A percentile compares a stretch with the other conserved stretches of the same genome.
Conservation (phyloP, 2,113 vertebrate species). For the Danio rerio region DNA sequence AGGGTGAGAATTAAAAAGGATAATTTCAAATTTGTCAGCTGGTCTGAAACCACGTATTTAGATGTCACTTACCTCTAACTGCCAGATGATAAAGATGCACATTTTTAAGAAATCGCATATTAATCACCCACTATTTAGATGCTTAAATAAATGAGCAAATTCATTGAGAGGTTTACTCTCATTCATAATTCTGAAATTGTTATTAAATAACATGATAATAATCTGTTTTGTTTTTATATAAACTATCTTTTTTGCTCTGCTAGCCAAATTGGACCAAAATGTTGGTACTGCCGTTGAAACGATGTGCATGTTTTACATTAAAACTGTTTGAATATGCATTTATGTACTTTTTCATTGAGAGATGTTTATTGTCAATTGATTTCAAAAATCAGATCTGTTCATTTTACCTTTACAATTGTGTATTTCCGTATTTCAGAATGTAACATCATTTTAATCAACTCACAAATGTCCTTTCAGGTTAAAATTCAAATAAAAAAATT, state of each 20-base stretch:
- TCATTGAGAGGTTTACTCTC: neutral
- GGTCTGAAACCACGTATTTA: neutral
- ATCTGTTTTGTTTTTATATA: too few species aligned
- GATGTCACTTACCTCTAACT: conserved; percentile 9
- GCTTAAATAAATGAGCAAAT: neutral
- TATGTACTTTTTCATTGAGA: neutral
- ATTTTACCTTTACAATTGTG: neutral
- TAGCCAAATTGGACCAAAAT: neutral
- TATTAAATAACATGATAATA: conserved; percentile 37
- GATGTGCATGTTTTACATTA: conserved; percentile 46
- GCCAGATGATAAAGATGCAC: neutral
- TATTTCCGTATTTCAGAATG: neutral
- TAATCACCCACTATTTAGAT: neutral
- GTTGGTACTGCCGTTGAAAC: neutral
- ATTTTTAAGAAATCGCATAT: neutral
- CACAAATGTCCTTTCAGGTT: neutral
- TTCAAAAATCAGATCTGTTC: neutral
- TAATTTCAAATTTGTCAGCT: neutral
- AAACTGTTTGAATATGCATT: conserved; percentile 36
- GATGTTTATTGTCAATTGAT: conserved; percentile 9
- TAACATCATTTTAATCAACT: too few species aligned
- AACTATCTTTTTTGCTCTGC: neutral
- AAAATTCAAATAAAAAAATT: neutral
- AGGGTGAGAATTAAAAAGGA: conserved; percentile 3
- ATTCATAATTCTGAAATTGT: conserved; percentile 7